phyloP scores from a whole-genome alignment of 2,113 vertebrate species.

The Megaleporinus macrocephalus region DNA sequence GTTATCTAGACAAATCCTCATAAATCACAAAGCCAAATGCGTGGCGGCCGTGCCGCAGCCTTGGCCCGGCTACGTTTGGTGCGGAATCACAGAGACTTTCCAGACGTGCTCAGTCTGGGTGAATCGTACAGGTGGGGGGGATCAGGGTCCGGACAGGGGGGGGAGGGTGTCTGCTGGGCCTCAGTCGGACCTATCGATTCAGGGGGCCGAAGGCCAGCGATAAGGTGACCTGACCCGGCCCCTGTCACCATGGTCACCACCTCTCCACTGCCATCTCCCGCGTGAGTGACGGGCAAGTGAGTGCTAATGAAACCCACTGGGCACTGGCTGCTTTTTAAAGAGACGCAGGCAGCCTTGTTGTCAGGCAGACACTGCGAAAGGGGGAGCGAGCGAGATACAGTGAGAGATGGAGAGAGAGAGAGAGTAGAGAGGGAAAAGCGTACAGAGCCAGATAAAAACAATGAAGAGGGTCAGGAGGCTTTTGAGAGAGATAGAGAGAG shows the following conservation, averaged over 20 bases:
- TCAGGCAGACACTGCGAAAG: conserved; percentile 75
- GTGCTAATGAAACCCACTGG: conserved; percentile 38
- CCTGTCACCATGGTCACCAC: conserved; percentile 59
- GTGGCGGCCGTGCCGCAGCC: conserved; percentile 22
- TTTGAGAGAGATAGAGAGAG: background rate
- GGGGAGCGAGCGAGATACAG: conserved; percentile 32
- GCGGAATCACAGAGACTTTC: background rate
- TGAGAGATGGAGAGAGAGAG: conserved; percentile 55
- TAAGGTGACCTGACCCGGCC: conserved; percentile 54
- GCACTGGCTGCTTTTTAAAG: conserved; percentile 54
- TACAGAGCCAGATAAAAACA: conserved; percentile 52
- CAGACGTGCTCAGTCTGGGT: background rate
- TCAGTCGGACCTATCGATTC: background rate
- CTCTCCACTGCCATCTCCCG: conserved; percentile 40
- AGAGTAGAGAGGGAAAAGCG: conserved; percentile 42
- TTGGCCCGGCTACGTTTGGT: background rate
- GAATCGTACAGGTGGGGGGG: conserved; percentile 25
- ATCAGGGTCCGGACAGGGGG: conserved; percentile 33
- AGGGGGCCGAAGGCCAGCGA: conserved; percentile 32
- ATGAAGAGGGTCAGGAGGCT: conserved; percentile 24
- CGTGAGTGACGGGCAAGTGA: conserved; percentile 31
- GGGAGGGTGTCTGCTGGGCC: conserved; percentile 12
- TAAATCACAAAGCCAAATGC: conserved; percentile 6
- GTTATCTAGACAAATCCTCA: conserved; percentile 11
- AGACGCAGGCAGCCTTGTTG: conserved; percentile 72